Conservation (phyloP, 2,888 invertebrate species). For the Petrolisthes cinctipes region DNA sequence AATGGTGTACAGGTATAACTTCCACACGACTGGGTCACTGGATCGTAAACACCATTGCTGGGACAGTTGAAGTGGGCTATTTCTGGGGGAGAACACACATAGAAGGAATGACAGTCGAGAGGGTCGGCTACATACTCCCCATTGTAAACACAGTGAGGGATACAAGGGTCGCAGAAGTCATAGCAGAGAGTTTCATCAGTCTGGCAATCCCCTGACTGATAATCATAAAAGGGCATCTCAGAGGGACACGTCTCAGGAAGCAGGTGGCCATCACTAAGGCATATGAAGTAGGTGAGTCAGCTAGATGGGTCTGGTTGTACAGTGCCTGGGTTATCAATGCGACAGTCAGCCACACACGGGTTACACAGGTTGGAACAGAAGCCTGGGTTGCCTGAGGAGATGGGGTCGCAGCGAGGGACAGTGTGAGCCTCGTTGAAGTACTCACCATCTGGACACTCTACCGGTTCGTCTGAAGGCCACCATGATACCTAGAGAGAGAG, state of each 20-base stretch:
- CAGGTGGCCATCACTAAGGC: conserved; percentile 21
- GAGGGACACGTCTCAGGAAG: neutral
- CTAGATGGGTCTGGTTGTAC: conserved; percentile 17
- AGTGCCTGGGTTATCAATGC: conserved; percentile 4
- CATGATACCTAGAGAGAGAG: neutral
- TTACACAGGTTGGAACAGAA: conserved; percentile 29
- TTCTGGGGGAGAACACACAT: conserved; percentile 33
- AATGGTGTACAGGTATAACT: neutral
- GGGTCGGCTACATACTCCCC: conserved; percentile 14
- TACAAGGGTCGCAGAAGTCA: conserved; percentile 18
- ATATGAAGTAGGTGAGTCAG: conserved; percentile 34
- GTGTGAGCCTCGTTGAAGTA: conserved; percentile 14
- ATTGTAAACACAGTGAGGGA: neutral
- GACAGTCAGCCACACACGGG: conserved; percentile 19
- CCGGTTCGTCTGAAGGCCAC: neutral
- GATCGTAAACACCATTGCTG: neutral
- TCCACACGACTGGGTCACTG: neutral
- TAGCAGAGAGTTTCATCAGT: conserved; percentile 31
- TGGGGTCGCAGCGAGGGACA: neutral
- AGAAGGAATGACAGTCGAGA: conserved; percentile 31
- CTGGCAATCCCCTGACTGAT: conserved; percentile 5
- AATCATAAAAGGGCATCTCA: conserved; percentile 21
- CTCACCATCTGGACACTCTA: conserved; percentile 5
- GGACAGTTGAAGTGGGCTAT: conserved; percentile 5
- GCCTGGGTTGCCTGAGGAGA: neutral